phyloP scores from a whole-genome alignment of 1,140 invertebrate species.

The Goniozus legneri region DNA sequence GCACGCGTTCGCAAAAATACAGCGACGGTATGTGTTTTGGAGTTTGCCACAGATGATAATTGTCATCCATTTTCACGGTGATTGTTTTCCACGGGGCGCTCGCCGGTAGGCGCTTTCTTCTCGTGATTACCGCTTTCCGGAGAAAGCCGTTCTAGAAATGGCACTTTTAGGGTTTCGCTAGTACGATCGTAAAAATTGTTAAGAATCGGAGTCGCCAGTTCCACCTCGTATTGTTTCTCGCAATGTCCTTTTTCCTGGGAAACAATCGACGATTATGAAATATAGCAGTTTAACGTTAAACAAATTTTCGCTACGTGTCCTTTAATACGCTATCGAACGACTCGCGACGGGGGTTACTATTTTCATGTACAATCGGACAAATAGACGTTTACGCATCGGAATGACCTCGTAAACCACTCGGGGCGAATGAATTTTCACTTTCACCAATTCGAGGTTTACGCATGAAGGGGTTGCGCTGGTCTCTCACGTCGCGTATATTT shows the following conservation, averaged over 20 bases:
- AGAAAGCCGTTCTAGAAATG: background rate
- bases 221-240: background rate
- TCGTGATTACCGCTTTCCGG: background rate
- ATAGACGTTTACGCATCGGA: too few species aligned
- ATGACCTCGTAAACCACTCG: background rate
- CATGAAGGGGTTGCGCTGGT: slow-evolving; percentile 1
- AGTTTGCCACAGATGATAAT: background rate
- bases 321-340: too few species aligned
- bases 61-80: background rate
- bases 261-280: too few species aligned
- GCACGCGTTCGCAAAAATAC: background rate
- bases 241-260: background rate
- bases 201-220: background rate
- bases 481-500: slow-evolving; percentile 22
- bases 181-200: background rate
- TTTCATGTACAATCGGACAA: too few species aligned
- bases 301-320: too few species aligned
- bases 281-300: too few species aligned
- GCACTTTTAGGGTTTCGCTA: background rate
- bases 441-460: background rate
- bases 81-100: background rate
- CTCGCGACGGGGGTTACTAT: too few species aligned
- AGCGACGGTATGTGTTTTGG: background rate
- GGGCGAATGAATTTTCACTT: slow-evolving; percentile 1
- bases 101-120: background rate